Conservation (phyloP, 2,797 vertebrate species). For the Acestrorhynchus altus region DNA sequence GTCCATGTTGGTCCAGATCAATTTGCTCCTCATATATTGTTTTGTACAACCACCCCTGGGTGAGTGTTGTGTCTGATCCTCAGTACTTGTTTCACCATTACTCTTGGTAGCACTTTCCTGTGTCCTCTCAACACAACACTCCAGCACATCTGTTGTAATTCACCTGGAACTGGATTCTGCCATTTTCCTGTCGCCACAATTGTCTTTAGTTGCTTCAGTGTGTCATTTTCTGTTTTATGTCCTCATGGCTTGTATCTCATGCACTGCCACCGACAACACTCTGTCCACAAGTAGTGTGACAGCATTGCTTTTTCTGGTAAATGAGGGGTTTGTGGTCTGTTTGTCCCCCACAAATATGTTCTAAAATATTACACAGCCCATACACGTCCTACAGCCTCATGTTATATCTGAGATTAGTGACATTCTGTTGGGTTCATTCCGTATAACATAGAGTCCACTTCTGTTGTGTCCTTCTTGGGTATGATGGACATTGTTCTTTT, state of each 20-base stretch:
- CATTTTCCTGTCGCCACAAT: slow-evolving; percentile 25
- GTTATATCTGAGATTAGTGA: slow-evolving; percentile 49
- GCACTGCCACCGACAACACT: slow-evolving; percentile 38
- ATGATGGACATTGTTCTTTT: slow-evolving; percentile 11
- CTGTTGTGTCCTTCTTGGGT: background rate
- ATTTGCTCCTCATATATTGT: slow-evolving; percentile 35
- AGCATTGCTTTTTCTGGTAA: slow-evolving; percentile 13
- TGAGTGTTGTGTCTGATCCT: slow-evolving; percentile 36
- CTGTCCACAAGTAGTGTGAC: slow-evolving; percentile 23
- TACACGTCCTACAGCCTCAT: slow-evolving; percentile 45
- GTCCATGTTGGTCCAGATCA: slow-evolving; percentile 46
- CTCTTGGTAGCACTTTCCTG: background rate
- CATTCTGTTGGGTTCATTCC: slow-evolving; percentile 31
- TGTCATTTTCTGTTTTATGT: slow-evolving; percentile 30
- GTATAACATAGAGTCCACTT: too few relatives aligned
- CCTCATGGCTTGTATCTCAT: slow-evolving; percentile 29
- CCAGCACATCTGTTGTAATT: slow-evolving; percentile 16
- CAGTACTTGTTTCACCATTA: slow-evolving; percentile 23
- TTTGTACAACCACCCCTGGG: slow-evolving; percentile 38
- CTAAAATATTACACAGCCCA: slow-evolving; percentile 45
- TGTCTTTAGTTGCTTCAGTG: slow-evolving; percentile 9
- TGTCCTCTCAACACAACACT: slow-evolving; percentile 23
- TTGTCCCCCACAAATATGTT: slow-evolving; percentile 13
- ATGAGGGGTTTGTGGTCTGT: slow-evolving; percentile 34
- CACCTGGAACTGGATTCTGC: slow-evolving; percentile 16